These are phyloP conservation scores for Chrysomallon squamiferum DNA, from an alignment of 1,140 invertebrate genomes.

Conservation along the genomic window DNA sequence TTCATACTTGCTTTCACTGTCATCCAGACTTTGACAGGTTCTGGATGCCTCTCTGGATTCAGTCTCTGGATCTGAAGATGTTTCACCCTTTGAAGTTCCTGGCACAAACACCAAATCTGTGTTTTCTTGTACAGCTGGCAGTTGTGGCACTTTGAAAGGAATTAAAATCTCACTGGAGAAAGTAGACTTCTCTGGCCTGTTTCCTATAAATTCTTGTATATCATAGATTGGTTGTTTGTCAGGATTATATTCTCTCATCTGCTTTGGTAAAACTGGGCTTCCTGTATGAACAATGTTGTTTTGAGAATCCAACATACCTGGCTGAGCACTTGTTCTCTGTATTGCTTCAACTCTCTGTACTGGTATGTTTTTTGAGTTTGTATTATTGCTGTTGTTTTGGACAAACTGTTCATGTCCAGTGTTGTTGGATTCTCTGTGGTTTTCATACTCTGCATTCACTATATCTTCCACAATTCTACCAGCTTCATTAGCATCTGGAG, in stretches of 20 bases:
- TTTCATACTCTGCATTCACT: neutral
- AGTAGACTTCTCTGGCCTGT: neutral
- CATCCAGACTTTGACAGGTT: no score
- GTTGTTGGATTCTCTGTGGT: neutral
- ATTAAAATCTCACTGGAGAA: neutral
- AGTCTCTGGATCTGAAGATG: no score
- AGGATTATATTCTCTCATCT: no score
- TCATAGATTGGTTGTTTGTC: constrained; percentile 5
- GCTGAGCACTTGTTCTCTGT: neutral
- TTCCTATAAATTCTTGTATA: neutral
- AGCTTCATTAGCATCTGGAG: neutral
- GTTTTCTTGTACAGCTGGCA: neutral
- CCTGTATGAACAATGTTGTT: neutral
- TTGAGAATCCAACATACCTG: neutral
- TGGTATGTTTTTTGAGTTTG: neutral
- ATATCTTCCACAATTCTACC: constrained; percentile 3
- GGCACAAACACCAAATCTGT: neutral
- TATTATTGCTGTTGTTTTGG: neutral
- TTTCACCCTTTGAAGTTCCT: no score
- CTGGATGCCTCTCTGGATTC: no score
- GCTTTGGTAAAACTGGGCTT: neutral
- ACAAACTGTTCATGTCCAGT: neutral
- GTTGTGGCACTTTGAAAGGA: neutral
- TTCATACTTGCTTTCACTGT: no score
- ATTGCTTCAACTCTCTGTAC: neutral